Percentiles rank a stretch among this genome's conserved stretches.
Conservation (phyloP, 2,797 vertebrate genomes). For the Glossophaga mutica region DNA sequence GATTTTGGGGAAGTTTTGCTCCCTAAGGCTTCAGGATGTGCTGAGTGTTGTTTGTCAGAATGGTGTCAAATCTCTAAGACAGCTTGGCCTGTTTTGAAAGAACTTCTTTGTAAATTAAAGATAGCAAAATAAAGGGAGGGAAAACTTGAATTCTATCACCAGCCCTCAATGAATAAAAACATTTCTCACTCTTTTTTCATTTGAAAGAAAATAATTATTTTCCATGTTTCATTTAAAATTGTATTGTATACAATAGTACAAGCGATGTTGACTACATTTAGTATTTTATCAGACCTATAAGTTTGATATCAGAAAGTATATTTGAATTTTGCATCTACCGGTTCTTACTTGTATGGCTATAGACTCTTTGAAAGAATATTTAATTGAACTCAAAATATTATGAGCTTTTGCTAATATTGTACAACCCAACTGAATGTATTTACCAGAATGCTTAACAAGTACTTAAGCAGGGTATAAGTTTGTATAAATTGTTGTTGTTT, state of each 20-base stretch:
- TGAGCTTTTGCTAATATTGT: background rate
- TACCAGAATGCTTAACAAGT: background rate
- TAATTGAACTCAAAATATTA: background rate
- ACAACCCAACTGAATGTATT: background rate
- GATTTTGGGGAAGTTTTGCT: conserved; percentile 67
- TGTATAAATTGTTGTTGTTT: background rate
- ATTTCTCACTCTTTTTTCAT: background rate
- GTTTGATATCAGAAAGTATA: background rate
- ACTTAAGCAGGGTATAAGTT: background rate
- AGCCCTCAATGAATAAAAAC: background rate
- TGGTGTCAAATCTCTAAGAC: conserved; percentile 68
- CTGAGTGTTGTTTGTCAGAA: conserved; percentile 61
- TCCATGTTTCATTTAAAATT: background rate
- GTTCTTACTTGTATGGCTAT: background rate
- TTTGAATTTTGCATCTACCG: background rate
- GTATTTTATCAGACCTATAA: background rate
- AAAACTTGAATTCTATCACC: background rate
- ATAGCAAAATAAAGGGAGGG: background rate
- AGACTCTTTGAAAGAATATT: background rate
- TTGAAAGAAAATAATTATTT: background rate
- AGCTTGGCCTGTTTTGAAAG: conserved; percentile 59
- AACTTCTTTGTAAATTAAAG: conserved; percentile 55
- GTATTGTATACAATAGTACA: background rate
- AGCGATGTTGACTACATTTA: background rate
- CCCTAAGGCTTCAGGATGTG: conserved; percentile 40